Evolutionary conservation across 2,888 invertebrate species (phyloP), one percentile per base, ranked within the genome.

Genomic region (Hypselothyrea guttata): DNA sequence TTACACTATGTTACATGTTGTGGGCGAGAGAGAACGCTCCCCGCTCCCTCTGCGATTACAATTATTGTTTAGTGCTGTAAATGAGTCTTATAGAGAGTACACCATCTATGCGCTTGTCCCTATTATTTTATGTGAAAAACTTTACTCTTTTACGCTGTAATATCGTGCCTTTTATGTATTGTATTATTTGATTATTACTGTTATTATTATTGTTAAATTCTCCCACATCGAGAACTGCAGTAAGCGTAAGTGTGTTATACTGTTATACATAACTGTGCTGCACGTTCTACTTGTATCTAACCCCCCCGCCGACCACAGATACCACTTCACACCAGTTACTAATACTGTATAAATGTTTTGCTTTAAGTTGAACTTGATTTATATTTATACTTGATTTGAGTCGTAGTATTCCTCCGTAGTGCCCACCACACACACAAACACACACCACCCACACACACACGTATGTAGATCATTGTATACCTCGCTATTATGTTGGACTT

Each of bases 201-300:
- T 61, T 75, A 83, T 79, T 76, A 74, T 78, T 70, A 63, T 42
- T 51, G 53, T 63, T 71, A 45, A 44, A 58, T 52, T 71, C 58
- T 49, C 38, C 38, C 42, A 65, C 55, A 69, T 60, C 55, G 22
- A 22, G 5, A 61, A 74, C 47, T 75, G 54, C 45, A 56, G 47
- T n/a, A 78, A 74, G 66, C 83, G 76, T 83, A 78, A 83, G 81
- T 81, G 73, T 64, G 12, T 42, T 76, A 60, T 49, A 46, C 12
- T 67, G 12, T 42, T 76, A 60, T 53, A 46, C 12, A 44, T 55
- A 45, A 58, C 15, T 51, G 61, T 56, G 49, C 41, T 45, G 56
- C 16, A n/a, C 38, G 18, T 16, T 16, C 9, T 38, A 35, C 30
- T 56, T 56, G 22, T 49, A 22, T 40, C 22, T 22, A 64, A 37